Base-by-base conservation (phyloP, 2,113 vertebrate genomes). In the Onychostoma macrolepis region DNA sequence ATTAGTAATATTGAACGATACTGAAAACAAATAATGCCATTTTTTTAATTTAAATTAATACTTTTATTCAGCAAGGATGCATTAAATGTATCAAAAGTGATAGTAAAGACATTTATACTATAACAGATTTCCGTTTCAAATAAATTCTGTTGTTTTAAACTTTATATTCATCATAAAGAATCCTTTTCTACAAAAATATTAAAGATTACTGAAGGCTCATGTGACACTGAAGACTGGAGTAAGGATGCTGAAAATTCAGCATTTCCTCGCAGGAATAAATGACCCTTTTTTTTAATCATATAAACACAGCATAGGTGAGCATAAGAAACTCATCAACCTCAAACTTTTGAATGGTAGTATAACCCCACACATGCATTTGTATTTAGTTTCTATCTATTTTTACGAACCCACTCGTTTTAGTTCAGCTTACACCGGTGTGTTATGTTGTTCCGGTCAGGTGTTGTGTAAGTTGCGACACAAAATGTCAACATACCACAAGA, bases 401-500 rank as follows among this genome's bases (percentile, higher is more conserved):
- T 58, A n/a, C 15, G 38, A 24, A 38, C 19, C 19, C 19, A 38
- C 69, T 80, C 33, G 0, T 24, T 61, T 80, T 9, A 61, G n/a
- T 26, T 80, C 78, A 41, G 1, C 33, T 61, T 43, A 38, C 53
- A 80, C 11, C 24, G 0, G 41, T 78, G 30, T 30, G 19, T 24
- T 48, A 7, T 26, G 26, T 28, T 26, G 30, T 61, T 53, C 76
- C 28, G 28, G 24, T 67, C 61, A 48, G 19, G 17, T 71, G 63
- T 80, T 63, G 56, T 80, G 24, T 0, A 80, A 61, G 33, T 80
- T 26, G 30, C 4, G 3, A 36, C 24, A 41, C 10, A 48, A 5
- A 17, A 19, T 61, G 21, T 26, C 36, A 58, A 86, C 88, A 17
- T 87, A 89, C 88, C 85, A 19, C 36, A 63, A 12, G 33, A 87